These are phyloP conservation scores for Netelia inedita DNA, from an alignment of 2,888 invertebrate species.

Conservation along the genomic window DNA sequence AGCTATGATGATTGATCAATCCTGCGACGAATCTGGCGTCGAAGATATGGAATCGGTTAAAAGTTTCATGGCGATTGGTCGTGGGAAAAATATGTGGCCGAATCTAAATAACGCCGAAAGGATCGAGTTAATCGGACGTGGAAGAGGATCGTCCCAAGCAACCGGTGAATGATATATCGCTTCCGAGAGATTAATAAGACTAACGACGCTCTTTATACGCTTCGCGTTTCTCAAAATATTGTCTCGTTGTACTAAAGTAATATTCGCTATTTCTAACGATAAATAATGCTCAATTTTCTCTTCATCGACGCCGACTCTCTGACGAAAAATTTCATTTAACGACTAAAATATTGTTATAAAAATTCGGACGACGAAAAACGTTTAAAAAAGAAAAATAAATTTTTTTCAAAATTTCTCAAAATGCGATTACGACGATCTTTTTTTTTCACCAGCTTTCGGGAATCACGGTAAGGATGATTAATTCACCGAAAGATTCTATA, in stretches of 20 bases:
- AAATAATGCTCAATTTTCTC: slow-evolving; percentile 1
- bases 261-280: neutral
- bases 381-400: slow-evolving; percentile 18
- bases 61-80: slow-evolving; percentile 59
- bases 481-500: neutral
- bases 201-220: slow-evolving; percentile 6
- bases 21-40: slow-evolving; percentile 41
- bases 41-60: slow-evolving; percentile 69
- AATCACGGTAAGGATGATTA: neutral
- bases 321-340: neutral
- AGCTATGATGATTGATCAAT: slow-evolving; percentile 59
- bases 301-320: neutral
- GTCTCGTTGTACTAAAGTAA: neutral
- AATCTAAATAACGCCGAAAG: neutral
- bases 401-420: slow-evolving; percentile 24
- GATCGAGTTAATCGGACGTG: slow-evolving; percentile 26
- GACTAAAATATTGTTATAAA: neutral
- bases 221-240: neutral
- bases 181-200: neutral
- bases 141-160: slow-evolving; percentile 39
- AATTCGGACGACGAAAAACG: neutral
- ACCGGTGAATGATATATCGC: neutral
- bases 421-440: neutral
- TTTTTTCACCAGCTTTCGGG: neutral
- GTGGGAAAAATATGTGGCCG: slow-evolving; percentile 57